Evolutionary conservation across 2,113 vertebrate genomes (phyloP).

Genomic region (Carettochelys insculpta): DNA sequence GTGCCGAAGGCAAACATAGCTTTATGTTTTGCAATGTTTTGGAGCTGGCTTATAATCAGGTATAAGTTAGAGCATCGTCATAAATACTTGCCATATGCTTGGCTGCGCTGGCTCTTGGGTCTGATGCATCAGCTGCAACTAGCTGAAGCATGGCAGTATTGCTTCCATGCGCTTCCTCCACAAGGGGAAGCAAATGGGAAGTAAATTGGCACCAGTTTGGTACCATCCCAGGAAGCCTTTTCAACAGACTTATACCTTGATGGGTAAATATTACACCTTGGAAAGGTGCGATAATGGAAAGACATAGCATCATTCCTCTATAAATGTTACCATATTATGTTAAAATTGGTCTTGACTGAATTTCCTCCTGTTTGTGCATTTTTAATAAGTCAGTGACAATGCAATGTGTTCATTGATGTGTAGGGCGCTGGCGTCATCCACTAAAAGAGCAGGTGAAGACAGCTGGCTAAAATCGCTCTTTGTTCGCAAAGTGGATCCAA

Average conservation of each 20-base stretch:
- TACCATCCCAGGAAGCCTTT: neutral
- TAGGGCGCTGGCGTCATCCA: conserved; percentile 80
- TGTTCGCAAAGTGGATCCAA: conserved; percentile 94
- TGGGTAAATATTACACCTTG: neutral
- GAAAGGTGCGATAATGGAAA: neutral
- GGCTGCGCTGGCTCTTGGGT: neutral
- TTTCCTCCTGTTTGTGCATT: neutral
- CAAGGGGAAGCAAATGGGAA: neutral
- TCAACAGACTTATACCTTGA: neutral
- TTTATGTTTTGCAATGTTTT: neutral
- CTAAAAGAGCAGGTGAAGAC: conserved; percentile 81
- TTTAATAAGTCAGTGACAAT: neutral
- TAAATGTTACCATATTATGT: neutral
- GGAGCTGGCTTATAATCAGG: neutral
- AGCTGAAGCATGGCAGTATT: neutral
- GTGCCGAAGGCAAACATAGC: neutral
- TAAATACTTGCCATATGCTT: neutral
- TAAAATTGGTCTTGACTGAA: neutral
- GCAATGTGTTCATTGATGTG: neutral
- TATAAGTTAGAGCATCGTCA: neutral
- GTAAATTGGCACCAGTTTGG: neutral
- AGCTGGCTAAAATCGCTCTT: conserved; percentile 97
- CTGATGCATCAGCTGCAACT: neutral
- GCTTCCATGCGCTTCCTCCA: neutral
- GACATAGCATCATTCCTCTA: fast-evolving